Conservation (phyloP, 1,140 invertebrate species). For the Tetramorium simillimum region DNA sequence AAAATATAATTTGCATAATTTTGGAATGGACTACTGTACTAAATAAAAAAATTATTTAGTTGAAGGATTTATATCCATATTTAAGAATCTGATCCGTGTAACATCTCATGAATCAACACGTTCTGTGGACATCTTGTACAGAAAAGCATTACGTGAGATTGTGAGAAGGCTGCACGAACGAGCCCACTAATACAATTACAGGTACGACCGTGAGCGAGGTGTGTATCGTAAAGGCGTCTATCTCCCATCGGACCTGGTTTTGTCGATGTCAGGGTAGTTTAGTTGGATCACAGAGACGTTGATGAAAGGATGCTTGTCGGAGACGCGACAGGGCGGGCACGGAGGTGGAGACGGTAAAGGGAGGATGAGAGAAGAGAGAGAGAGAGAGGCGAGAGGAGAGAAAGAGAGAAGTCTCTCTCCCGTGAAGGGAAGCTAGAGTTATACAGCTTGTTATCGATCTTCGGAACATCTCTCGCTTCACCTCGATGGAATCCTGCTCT, state of each 20-base stretch:
- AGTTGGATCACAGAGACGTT: constrained; percentile 67
- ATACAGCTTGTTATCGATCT: constrained; percentile 63
- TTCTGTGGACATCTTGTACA: not conserved
- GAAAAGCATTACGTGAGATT: constrained; percentile 42
- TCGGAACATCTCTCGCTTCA: constrained; percentile 45
- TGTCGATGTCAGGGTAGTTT: constrained; percentile 67
- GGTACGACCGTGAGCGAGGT: constrained; percentile 12
- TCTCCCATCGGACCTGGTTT: constrained; percentile 65
- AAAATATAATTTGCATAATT: not conserved
- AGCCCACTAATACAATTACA: constrained; percentile 40
- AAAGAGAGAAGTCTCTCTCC: constrained; percentile 8
- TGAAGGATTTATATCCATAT: not conserved
- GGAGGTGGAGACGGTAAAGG: constrained; percentile 24
- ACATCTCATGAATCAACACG: not conserved
- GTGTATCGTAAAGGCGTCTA: constrained; percentile 65
- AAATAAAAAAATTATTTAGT: not conserved
- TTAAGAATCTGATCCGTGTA: constrained; percentile 4
- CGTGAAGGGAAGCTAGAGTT: constrained; percentile 41
- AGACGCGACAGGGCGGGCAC: constrained; percentile 29
- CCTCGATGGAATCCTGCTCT: constrained; percentile 45
- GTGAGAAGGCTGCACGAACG: constrained; percentile 15
- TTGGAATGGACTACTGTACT: not conserved
- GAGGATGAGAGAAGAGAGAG: not conserved
- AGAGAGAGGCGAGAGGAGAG: not conserved
- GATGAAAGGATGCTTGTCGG: constrained; percentile 61